Percentiles rank a stretch among this genome's conserved stretches.
Evolutionary conservation across 2,113 vertebrate genomes (phyloP).

Genomic region (Meles meles): DNA sequence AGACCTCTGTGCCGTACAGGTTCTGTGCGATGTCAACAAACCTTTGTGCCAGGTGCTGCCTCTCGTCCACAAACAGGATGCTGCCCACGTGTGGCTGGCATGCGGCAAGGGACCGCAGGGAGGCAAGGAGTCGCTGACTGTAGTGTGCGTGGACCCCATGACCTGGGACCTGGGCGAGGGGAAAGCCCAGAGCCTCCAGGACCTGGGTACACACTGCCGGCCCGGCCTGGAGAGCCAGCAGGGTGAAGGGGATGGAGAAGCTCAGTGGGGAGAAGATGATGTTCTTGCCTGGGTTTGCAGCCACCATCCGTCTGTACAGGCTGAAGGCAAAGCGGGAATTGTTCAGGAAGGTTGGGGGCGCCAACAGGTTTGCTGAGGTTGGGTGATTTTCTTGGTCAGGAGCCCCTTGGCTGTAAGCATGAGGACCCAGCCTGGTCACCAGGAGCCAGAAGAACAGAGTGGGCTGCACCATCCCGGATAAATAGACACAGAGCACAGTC

Average conservation of each 20-base stretch:
- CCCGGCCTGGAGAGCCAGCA: constrained; percentile 78
- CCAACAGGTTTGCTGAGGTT: accelerated
- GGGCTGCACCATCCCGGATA: not conserved
- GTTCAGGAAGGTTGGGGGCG: not conserved
- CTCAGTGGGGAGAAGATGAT: constrained; percentile 79
- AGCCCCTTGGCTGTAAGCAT: not conserved
- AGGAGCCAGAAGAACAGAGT: not conserved
- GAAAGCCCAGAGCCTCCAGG: constrained; percentile 77
- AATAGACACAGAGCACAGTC: not conserved
- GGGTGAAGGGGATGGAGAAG: constrained; percentile 78
- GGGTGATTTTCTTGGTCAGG: not conserved
- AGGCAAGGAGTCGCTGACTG: constrained; percentile 32
- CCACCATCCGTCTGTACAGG: constrained; percentile 74
- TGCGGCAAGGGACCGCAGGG: not conserved
- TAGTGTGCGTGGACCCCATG: constrained; percentile 63
- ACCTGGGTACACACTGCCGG: constrained; percentile 74
- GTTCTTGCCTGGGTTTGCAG: constrained; percentile 71
- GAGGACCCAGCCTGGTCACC: not conserved
- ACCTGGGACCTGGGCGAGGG: constrained; percentile 32
- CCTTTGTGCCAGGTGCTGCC: constrained; percentile 27
- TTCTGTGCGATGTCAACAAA: constrained; percentile 75
- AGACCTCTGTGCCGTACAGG: constrained; percentile 74
- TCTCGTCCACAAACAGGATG: constrained; percentile 73
- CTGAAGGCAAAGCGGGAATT: constrained; percentile 78
- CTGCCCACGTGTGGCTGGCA: constrained; percentile 67